Conservation (phyloP, 2,888 invertebrate genomes). For the Adineta ricciae region DNA sequence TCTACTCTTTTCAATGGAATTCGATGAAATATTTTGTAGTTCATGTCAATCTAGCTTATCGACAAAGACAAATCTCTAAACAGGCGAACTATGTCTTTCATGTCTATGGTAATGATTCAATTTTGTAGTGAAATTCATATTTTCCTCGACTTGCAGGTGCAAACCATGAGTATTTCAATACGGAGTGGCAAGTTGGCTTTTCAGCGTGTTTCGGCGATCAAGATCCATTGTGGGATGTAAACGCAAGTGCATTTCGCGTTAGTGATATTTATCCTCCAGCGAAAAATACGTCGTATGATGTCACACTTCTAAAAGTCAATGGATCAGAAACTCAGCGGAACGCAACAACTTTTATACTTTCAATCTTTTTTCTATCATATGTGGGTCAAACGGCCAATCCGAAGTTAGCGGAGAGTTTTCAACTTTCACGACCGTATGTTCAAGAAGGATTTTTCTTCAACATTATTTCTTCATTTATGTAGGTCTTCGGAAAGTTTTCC, state of each 20-base stretch:
- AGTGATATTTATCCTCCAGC: background rate
- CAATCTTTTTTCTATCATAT: background rate
- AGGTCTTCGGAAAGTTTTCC: background rate
- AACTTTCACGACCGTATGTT: background rate
- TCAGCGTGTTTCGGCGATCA: background rate
- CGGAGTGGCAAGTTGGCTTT: background rate
- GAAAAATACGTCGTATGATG: background rate
- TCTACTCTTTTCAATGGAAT: too few species aligned
- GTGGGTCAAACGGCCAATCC: background rate
- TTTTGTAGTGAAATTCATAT: too few species aligned
- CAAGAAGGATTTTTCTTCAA: background rate
- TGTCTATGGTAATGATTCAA: background rate
- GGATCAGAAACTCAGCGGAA: background rate
- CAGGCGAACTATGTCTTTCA: background rate
- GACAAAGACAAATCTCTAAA: background rate
- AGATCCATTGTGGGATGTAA: background rate
- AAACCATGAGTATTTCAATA: background rate
- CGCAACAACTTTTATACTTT: background rate
- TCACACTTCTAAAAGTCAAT: background rate
- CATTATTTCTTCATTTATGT: background rate
- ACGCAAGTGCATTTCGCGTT: background rate
- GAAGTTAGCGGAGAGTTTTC: background rate
- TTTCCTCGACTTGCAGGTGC: too few species aligned
- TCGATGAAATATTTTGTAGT: background rate
- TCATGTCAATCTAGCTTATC: background rate